Evolutionary conservation across 2,888 invertebrate species (phyloP), one percentile per base, ranked within the genome.

Genomic region (Agrochola circellaris): DNA sequence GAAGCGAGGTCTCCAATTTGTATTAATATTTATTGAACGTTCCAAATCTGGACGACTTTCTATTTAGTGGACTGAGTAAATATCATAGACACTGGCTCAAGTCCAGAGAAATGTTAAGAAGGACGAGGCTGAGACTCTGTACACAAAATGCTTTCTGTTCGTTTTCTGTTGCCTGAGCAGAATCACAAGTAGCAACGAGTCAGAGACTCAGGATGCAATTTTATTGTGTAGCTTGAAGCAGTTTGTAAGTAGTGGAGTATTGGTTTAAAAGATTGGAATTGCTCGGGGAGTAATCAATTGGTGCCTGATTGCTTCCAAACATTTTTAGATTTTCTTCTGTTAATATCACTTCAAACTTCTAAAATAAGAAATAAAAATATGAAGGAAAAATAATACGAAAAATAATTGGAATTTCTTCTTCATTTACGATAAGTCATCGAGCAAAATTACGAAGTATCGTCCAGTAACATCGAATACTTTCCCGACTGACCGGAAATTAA

Each of bases 401-500:
- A 26, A 51, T 38, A 67, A 67, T 56, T 23, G 38, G 8, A 34
- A 56, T 60, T 38, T 74, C 15, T 56, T 48, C 20, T 11, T 70
- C 48, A 15, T 62, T 79, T 51, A 45, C 42, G 42, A 78, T 45
- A 54, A 45, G 45, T 45, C 11, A 58, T 51, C 38, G 48, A 38
- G 26, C 34, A 51, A 48, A 9, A 34, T 48, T 48, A 54, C 54
- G 4, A 26, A 23, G n/a, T 64, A 42, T 54, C 23, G 51, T 34
- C 42, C 48, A 58, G n/a, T 67, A 42, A 60, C 61, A 34, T 34
- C 13, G 17, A 51, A 58, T 34, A 26, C 42, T 60, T 54, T 15
- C 15, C 42, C 74, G 42, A 2, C 38, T 58, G 68, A n/a, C 76
- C 83, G 86, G 77, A 83, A 77, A 86, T 86, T 85, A 83, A 83